Conservation (phyloP, 2,113 vertebrate species). For the Eclectus roratus region DNA sequence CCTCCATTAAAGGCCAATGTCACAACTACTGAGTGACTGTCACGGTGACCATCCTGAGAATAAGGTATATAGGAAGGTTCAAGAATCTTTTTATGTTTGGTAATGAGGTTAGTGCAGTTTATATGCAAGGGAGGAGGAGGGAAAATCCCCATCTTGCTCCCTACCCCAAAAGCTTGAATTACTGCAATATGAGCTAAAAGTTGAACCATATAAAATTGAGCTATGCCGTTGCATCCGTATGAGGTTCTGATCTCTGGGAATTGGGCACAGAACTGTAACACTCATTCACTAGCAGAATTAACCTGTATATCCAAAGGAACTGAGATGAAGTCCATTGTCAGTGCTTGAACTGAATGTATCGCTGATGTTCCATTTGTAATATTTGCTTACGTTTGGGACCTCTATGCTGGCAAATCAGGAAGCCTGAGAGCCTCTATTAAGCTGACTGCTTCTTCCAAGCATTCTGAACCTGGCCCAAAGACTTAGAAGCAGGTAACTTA, state of each 20-base stretch:
- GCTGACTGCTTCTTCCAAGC: background rate
- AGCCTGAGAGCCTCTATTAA: background rate
- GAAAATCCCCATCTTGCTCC: background rate
- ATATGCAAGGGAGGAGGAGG: accelerated
- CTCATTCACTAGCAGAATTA: background rate
- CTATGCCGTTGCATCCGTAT: background rate
- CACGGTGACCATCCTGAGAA: background rate
- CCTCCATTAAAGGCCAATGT: background rate
- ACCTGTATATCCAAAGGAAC: accelerated
- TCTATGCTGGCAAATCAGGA: background rate
- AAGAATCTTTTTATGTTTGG: background rate
- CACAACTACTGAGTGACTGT: background rate
- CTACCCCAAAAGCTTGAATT: background rate
- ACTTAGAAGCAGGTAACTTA: background rate
- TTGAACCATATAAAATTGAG: background rate
- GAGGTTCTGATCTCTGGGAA: background rate
- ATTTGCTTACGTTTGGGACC: background rate
- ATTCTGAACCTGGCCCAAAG: background rate
- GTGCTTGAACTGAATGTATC: background rate
- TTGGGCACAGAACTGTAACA: background rate
- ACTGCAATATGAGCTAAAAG: background rate
- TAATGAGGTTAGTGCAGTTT: background rate
- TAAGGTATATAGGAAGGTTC: background rate
- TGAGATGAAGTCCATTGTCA: background rate
- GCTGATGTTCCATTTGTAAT: background rate